Evolutionary conservation across 2,113 vertebrate genomes (phyloP), one percentile per base, ranked within the genome.

Genomic region (Apteryx owenii): DNA sequence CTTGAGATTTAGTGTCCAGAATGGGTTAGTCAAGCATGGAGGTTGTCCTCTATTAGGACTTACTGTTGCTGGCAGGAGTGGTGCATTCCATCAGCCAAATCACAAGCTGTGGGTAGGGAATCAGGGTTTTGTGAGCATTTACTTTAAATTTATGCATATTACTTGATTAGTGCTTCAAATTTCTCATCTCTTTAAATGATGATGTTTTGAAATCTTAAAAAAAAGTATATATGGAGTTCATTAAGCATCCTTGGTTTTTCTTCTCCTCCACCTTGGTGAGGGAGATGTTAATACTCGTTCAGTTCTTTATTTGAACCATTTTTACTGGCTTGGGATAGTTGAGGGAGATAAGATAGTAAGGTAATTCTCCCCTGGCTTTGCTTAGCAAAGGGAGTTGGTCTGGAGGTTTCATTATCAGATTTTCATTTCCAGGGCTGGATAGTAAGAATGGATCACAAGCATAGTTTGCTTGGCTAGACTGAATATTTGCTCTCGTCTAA

Each of bases 401-500:
- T 96, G 87, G 68, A 95, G 76, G 85, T 73, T 89, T 95, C 88
- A 46, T 93, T 50, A 72, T 50, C 95, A 84, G 70, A 73, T 93
- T 97, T 93, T 75, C 40, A 76, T 96, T 93, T 95, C 65, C 78
- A 90, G 64, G 36, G 29, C 29, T 64, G 75, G 71, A 95, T 92
- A 86, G 71, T 73, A 84, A 83, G 81, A 50, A 84, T 53, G 17
- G 21, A 77, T 93, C 9, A 4, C 64, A 85, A 65, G 50, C 60
- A 28, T 11, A n/a, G 31, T 85, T 85, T 54, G 18, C 8, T 0
- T 95, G 80, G 53, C 75, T 44, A 4, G 31, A 53, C 65, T 95
- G 92, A 96, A 40, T 92, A 84, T 81, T 95, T 90, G 88, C 77
- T 78, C 96, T 92, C 81, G 75, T 80, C 23, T 95, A 92, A 95